Evolutionary conservation across 1,140 invertebrate genomes (phyloP), one percentile per base, ranked within the genome.

Genomic region (Listronotus oregonensis): DNA sequence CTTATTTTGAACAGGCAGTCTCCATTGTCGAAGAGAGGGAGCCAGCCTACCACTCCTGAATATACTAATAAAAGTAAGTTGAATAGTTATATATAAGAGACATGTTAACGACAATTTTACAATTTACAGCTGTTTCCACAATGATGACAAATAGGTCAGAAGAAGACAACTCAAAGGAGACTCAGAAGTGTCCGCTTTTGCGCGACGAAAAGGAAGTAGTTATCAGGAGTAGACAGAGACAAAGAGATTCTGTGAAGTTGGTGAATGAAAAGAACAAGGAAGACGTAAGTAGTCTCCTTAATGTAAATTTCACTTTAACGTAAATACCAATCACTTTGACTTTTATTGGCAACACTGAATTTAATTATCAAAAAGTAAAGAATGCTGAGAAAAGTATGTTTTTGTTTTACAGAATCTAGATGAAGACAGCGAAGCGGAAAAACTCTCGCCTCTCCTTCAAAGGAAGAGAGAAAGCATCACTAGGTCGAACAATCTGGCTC

Each of bases 391-490:
- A 32, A 42, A 50, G n/a, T 37, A 62, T 34, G 51, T 34, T 67
- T 21, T 54, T 69, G 2, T 44, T 58, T 64, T 71, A 17, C 40
- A 73, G 72, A 66, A 47, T 57, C 11, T 84, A 54, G 89, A 90
- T 75, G 89, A 90, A 70, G 90, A 92, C 72, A 92, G 90, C 71
- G 91, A 93, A 77, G 88, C 87, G 21, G 90, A 93, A 76, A 87
- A 91, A 72, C 77, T 92, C 17, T 92, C 90, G 34, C 90, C 90
- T 6, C 77, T 92, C 5, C 80, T 92, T 6, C 72, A 78, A 50
- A 66, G 65, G 31, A 75, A 69, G 64, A 74, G 60, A 50, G 64
- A 62, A 63, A 64, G 52, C 50, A 42, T 61, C 50, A 66, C 58
- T 6, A 50, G 60, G 32, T 55, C 42, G 17, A 74, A 63, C 42